Evolutionary conservation across 2,888 invertebrate species (phyloP).

Genomic region (Drosophila rubida): DNA sequence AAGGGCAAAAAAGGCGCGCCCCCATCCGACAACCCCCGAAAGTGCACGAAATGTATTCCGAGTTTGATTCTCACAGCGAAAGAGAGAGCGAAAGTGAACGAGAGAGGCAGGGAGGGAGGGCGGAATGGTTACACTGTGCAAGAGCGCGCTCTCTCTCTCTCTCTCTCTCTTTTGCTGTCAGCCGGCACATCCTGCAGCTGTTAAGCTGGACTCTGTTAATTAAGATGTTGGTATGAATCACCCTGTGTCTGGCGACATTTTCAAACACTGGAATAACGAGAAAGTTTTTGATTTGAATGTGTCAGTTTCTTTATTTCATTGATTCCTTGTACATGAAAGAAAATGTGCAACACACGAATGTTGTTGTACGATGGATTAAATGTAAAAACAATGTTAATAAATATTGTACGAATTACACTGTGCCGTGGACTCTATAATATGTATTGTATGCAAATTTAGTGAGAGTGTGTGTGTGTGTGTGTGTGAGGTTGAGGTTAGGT

Average conservation of each 20-base stretch:
- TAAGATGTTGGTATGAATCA: constrained; percentile 16
- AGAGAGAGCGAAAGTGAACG: not conserved
- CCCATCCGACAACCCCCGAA: constrained; percentile 63
- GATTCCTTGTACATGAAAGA: constrained; percentile 68
- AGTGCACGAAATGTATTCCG: constrained; percentile 66
- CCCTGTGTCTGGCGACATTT: constrained; percentile 17
- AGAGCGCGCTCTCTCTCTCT: constrained; percentile 14
- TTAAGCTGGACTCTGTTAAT: constrained; percentile 24
- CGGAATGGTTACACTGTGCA: constrained; percentile 14
- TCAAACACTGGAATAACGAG: constrained; percentile 15
- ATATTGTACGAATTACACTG: constrained; percentile 66
- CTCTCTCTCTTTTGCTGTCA: not conserved
- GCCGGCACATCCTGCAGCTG: constrained; percentile 19
- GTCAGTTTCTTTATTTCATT: constrained; percentile 75
- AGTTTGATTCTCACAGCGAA: constrained; percentile 34
- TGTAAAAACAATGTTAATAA: constrained; percentile 74
- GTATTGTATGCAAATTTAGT: constrained; percentile 36
- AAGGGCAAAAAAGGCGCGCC: constrained; percentile 63
- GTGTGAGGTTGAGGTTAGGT: constrained; percentile 50
- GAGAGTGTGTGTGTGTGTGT: constrained; percentile 22
- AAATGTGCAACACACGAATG: constrained; percentile 66
- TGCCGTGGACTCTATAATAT: constrained; percentile 29
- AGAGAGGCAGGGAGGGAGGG: not conserved
- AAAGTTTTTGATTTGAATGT: constrained; percentile 54
- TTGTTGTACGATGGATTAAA: constrained; percentile 32